These are phyloP conservation scores for Trypoxylus dichotomus DNA, from an alignment of 1,140 invertebrate genomes.

Conservation along the genomic window DNA sequence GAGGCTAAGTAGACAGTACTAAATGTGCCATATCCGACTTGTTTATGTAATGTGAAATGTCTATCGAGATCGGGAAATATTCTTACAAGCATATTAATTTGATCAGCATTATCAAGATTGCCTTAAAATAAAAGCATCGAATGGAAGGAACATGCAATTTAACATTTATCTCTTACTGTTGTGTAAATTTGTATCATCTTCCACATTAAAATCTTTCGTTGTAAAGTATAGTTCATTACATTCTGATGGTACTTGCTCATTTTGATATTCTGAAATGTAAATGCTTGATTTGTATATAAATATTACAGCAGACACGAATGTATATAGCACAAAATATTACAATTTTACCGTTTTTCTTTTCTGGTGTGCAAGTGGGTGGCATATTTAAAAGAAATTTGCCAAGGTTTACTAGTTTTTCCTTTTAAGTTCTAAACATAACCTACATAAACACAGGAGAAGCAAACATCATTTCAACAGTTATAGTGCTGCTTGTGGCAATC, in stretches of 20 bases:
- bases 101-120: neutral
- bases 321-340: too few relatives aligned
- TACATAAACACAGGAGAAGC: neutral
- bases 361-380: constrained; percentile 22
- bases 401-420: neutral
- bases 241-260: neutral
- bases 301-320: neutral
- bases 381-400: neutral
- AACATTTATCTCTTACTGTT: too few relatives aligned
- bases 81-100: neutral
- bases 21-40: constrained; percentile 74
- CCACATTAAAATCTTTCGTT: neutral
- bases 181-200: too few relatives aligned
- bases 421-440: neutral
- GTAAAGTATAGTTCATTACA: constrained; percentile 11
- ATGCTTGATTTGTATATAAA: neutral
- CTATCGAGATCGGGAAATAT: neutral
- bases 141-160: neutral
- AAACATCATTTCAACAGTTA: neutral
- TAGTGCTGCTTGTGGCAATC: neutral
- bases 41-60: neutral
- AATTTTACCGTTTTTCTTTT: constrained; percentile 28
- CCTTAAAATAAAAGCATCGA: neutral
- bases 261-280: constrained; percentile 18
- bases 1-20: constrained; percentile 79